phyloP scores from a whole-genome alignment of 2,797 vertebrate genomes.

The Falco columbarius region DNA sequence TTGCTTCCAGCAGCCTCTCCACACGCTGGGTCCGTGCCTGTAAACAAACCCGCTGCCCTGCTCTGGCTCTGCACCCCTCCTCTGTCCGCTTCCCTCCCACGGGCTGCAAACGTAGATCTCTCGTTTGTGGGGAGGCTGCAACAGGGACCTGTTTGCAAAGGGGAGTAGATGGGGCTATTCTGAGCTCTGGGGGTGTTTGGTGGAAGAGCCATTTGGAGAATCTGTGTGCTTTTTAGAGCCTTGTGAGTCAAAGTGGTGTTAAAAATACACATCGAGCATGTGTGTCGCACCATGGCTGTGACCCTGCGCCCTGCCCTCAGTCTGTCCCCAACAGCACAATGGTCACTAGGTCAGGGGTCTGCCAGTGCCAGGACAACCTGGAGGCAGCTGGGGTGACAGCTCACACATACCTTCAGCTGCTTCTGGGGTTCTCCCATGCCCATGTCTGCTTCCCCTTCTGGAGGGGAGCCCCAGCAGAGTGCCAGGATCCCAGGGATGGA shows the following conservation, averaged over 20 bases:
- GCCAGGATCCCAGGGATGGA: neutral
- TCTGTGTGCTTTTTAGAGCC: slow-evolving; percentile 32
- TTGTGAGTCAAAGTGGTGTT: slow-evolving; percentile 25
- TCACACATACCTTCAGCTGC: neutral
- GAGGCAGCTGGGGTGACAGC: neutral
- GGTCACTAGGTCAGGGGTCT: slow-evolving; percentile 16
- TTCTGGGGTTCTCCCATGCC: neutral
- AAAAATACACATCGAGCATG: slow-evolving; percentile 55
- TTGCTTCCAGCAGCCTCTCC: slow-evolving; percentile 18
- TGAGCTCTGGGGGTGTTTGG: neutral
- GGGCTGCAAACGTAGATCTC: fast-evolving
- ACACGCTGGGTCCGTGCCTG: neutral
- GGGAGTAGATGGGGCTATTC: slow-evolving; percentile 20
- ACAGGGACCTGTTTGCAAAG: neutral
- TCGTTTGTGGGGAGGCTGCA: neutral
- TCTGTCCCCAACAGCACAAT: neutral
- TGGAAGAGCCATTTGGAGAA: slow-evolving; percentile 40
- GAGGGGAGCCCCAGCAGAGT: neutral
- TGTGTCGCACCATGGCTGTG: neutral
- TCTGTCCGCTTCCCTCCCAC: neutral
- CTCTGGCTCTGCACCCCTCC: neutral
- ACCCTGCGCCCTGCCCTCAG: neutral
- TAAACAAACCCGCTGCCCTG: slow-evolving; percentile 12
- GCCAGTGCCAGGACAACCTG: neutral
- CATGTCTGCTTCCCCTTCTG: neutral